These are phyloP conservation scores for Actias luna DNA, from an alignment of 2,888 invertebrate genomes.

Conservation along the genomic window DNA sequence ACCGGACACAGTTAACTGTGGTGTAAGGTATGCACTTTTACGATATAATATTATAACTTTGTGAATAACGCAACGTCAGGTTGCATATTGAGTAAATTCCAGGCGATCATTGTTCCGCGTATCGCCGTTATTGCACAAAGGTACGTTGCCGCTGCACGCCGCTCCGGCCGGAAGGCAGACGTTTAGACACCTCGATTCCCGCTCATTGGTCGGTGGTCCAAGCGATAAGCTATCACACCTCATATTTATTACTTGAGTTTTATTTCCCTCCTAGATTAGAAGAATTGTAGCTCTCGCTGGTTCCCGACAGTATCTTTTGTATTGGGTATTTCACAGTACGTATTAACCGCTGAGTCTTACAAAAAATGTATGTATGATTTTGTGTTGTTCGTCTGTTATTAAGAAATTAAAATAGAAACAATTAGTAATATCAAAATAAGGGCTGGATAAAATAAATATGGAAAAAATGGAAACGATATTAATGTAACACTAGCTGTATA, in stretches of 20 bases:
- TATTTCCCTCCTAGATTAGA: too few relatives aligned
- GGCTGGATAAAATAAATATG: too few relatives aligned
- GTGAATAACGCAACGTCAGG: neutral
- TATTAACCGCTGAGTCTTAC: too few relatives aligned
- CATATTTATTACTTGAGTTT: neutral
- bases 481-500: too few relatives aligned
- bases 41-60: neutral
- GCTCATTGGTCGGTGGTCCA: neutral
- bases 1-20: neutral
- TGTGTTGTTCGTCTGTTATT: too few relatives aligned
- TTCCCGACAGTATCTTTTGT: too few relatives aligned
- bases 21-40: neutral
- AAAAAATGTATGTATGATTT: too few relatives aligned
- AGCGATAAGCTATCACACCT: neutral
- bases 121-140: neutral
- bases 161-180: neutral
- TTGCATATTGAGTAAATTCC: constrained; percentile 1
- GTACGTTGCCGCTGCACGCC: neutral
- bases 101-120: neutral
- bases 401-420: too few relatives aligned
- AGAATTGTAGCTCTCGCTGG: too few relatives aligned
- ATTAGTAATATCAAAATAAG: too few relatives aligned
- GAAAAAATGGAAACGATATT: too few relatives aligned
- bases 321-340: too few relatives aligned
- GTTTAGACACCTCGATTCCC: neutral